Conservation (phyloP, 2,113 vertebrate species). For the Prionailurus bengalensis region DNA sequence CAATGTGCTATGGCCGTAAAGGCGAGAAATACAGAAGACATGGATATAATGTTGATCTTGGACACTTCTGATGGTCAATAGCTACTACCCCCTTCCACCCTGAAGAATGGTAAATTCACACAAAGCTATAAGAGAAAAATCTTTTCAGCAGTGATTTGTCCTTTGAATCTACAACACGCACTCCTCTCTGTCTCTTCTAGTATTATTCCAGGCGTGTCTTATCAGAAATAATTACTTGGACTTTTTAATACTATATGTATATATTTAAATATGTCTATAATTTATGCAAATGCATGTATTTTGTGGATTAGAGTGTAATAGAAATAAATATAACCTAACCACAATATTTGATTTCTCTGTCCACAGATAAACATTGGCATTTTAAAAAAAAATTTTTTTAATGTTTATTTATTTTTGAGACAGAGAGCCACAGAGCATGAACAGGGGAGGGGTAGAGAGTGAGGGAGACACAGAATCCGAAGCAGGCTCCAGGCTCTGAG, state of each 20-base stretch:
- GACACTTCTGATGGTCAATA: not conserved
- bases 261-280: not conserved
- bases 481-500: too few species aligned
- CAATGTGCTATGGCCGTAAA: not conserved
- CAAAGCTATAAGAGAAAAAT: slow-evolving; percentile 3
- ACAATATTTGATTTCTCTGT: slow-evolving; percentile 37
- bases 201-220: not conserved
- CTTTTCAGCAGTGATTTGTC: not conserved
- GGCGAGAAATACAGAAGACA: not conserved
- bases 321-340: slow-evolving; percentile 46
- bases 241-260: not conserved
- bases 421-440: too few species aligned
- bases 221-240: slow-evolving; percentile 47
- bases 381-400: not conserved
- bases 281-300: not conserved
- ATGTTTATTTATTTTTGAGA: too few species aligned
- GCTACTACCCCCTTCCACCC: not conserved
- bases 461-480: too few species aligned
- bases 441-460: too few species aligned
- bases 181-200: not conserved
- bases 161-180: not conserved
- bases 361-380: slow-evolving; percentile 13
- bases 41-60: not conserved
- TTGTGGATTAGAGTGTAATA: not conserved
- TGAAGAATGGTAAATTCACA: not conserved